Base-by-base conservation (phyloP, 1,140 invertebrate genomes). In the Physella acuta region DNA sequence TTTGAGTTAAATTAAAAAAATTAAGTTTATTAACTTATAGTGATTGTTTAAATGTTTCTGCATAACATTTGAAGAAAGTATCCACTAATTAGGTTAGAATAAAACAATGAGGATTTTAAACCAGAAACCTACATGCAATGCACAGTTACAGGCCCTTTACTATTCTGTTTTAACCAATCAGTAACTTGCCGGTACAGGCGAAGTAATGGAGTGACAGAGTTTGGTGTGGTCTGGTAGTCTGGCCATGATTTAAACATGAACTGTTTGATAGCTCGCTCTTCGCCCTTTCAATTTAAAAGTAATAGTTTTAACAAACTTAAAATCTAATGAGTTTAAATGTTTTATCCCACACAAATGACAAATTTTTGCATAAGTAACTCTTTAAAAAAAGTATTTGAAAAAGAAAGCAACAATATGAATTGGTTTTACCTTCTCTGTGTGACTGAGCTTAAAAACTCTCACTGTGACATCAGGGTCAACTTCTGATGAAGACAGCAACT, bases 111-210 rank as follows among this genome's bases (percentile, higher is more conserved):
- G 61, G 26, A 56, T 14, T 28, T n/a, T n/a, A n/a, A n/a, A n/a
- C n/a, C n/a, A n/a, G n/a, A n/a, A 28, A 68, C 81, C 76, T 76
- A 84, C 83, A 82, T 82, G 80, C 83, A 83, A 55, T 85, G 83
- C 11, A 85, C 77, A 53, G 80, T 79, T 58, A 84, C 73, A 33
- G 81, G 78, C 59, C 81, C 79, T 67, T 81, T 82, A 55, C 81
- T 81, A 68, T 79, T 83, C 71, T 82, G 80, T 60, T 78, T 78
- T 49, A 78, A 75, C 75, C 82, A 84, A 69, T 82, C 79, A 51
- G 78, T 76, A 28, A 84, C 79, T 60, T 75, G 60, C 17, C 81
- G 75, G 16, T 79, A 71, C 3, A 85, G 69, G 3, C 78, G 66
- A n/a, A 83, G 64, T 2, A 84, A 53, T 33, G 79, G 67, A 20